phyloP scores from a whole-genome alignment of 92 coral and sea anemone genomes.

The Nematostella vectensis region DNA sequence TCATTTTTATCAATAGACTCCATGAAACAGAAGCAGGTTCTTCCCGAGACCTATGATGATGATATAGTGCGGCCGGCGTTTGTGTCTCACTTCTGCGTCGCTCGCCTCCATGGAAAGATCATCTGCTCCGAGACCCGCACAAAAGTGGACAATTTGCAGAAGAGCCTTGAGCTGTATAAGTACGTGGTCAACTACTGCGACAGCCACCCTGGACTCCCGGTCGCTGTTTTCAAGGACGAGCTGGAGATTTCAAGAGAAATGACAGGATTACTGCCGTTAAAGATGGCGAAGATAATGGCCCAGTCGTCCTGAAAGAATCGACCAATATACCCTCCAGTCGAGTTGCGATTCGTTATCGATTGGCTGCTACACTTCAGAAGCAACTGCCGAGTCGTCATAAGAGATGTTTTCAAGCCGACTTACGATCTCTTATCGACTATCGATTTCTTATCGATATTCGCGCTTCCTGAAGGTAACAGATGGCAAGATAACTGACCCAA shows the following conservation, averaged over 20 bases:
- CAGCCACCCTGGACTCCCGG: constrained; percentile 67
- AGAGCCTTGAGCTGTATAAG: constrained; percentile 69
- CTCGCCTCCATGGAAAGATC: constrained; percentile 64
- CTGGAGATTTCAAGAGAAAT: constrained; percentile 68
- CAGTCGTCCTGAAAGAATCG: constrained; percentile 4
- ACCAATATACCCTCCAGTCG: constrained; percentile 4
- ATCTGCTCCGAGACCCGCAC: constrained; percentile 50
- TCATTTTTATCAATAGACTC: constrained; percentile 83
- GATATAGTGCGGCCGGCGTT: constrained; percentile 82
- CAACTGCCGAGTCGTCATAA: too few species aligned
- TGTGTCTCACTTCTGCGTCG: constrained; percentile 77
- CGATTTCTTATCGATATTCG: too few species aligned
- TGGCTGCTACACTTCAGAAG: too few species aligned
- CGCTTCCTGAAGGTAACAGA: too few species aligned
- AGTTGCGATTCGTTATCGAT: too few species aligned
- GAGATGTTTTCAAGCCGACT: too few species aligned
- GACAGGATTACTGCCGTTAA: constrained; percentile 70
- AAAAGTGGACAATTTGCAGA: constrained; percentile 68
- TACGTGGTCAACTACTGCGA: constrained; percentile 82
- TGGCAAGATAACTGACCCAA: too few species aligned
- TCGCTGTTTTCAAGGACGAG: constrained; percentile 55
- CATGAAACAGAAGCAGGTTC: constrained; percentile 58
- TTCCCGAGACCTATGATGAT: constrained; percentile 81
- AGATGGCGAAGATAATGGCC: constrained; percentile 80
- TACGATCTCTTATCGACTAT: too few species aligned